A percentile compares a stretch with the other conserved stretches of the same genome.
Conservation (phyloP, 2,888 invertebrate genomes). For the Suillia variegata region DNA sequence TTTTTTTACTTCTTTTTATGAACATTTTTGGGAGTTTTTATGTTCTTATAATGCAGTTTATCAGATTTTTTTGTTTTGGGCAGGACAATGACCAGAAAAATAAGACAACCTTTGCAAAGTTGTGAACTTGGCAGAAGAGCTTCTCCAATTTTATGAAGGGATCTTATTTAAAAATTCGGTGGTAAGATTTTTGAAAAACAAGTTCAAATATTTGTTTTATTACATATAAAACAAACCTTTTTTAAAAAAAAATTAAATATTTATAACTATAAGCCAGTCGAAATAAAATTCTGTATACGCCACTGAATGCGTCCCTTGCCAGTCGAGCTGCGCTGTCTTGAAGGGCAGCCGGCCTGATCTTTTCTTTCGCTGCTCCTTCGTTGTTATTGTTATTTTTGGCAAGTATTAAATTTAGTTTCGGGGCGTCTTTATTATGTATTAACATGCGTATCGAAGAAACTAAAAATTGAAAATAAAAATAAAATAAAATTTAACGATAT, state of each 20-base stretch:
- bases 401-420: constrained; percentile 9
- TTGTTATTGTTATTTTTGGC: constrained; percentile 13
- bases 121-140: too few species aligned
- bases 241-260: too few species aligned
- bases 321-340: too few species aligned
- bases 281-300: too few species aligned
- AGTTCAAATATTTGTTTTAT: too few species aligned
- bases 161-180: too few species aligned
- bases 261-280: too few species aligned
- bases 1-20: constrained; percentile 41
- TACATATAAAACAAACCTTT: too few species aligned
- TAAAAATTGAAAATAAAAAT: constrained; percentile 57
- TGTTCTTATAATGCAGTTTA: constrained; percentile 53
- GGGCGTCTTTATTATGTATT: constrained; percentile 26
- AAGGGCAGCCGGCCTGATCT: constrained; percentile 40
- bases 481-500: constrained; percentile 50
- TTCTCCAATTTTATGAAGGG: too few species aligned
- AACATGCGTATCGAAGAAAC: constrained; percentile 51
- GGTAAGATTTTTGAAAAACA: too few species aligned
- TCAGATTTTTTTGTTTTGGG: constrained; percentile 50
- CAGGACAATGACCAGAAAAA: constrained; percentile 52
- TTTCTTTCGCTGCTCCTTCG: background rate
- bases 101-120: too few species aligned
- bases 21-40: constrained; percentile 50
- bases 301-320: too few species aligned